Percentiles rank a stretch among this genome's conserved stretches.
These are phyloP conservation scores for Notodromas monacha DNA, from an alignment of 2,888 invertebrate species.

Conservation along the genomic window DNA sequence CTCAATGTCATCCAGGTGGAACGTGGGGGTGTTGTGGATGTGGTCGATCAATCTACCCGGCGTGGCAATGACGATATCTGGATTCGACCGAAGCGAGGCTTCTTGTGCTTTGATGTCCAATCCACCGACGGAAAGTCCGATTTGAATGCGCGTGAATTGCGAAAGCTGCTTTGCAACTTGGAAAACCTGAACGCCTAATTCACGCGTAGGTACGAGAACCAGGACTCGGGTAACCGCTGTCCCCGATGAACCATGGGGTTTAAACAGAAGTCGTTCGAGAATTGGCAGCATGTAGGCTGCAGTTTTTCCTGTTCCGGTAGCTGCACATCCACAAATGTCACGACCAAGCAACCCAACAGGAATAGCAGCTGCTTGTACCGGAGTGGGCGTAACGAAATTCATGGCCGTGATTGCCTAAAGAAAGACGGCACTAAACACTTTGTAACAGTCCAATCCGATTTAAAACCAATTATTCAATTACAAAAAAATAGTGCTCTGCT, in stretches of 20 bases:
- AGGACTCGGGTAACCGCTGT: constrained; percentile 38
- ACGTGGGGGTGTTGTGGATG: constrained; percentile 43
- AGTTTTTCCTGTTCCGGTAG: constrained; percentile 91
- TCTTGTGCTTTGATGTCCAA: constrained; percentile 39
- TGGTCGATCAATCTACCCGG: constrained; percentile 77
- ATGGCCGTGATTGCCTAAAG: constrained; percentile 41
- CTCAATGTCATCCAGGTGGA: constrained; percentile 54
- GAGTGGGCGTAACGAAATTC: constrained; percentile 75
- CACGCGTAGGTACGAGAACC: constrained; percentile 80
- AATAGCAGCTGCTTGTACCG: constrained; percentile 79
- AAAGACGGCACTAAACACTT: neutral
- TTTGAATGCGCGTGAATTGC: constrained; percentile 44
- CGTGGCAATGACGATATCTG: constrained; percentile 63
- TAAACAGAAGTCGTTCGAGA: constrained; percentile 60
- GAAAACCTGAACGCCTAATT: constrained; percentile 87
- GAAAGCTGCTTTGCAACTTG: constrained; percentile 64
- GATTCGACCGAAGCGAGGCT: constrained; percentile 33
- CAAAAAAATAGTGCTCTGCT: too few relatives aligned
- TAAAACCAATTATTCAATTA: too few relatives aligned
- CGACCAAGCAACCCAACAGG: constrained; percentile 67
- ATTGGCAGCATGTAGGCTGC: constrained; percentile 96
- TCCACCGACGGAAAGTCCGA: constrained; percentile 56
- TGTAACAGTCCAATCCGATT: too few relatives aligned
- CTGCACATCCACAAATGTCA: constrained; percentile 93
- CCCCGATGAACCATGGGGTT: constrained; percentile 24